phyloP scores from a whole-genome alignment of 2,888 invertebrate genomes.

The Geophilus truncorum region DNA sequence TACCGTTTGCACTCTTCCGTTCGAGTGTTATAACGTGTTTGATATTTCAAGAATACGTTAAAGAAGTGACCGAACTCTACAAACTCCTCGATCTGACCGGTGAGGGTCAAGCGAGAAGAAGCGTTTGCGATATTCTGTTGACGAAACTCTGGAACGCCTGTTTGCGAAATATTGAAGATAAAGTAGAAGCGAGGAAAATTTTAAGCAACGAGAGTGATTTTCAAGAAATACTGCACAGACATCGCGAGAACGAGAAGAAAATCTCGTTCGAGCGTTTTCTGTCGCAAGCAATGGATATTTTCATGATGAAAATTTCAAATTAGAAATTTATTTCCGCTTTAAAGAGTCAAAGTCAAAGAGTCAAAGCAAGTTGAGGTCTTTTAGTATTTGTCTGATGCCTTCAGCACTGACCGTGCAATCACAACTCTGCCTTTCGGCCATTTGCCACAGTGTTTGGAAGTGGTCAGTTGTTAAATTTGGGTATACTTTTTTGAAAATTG shows the following conservation, averaged over 20 bases:
- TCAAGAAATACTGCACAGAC: not conserved
- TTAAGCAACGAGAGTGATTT: not conserved
- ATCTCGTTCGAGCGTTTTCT: not conserved
- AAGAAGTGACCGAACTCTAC: slow-evolving; percentile 36
- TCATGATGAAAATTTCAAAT: slow-evolving; percentile 11
- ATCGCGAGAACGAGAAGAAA: not conserved
- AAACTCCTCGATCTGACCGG: slow-evolving; percentile 23
- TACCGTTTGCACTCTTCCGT: slow-evolving; percentile 38
- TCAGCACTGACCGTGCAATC: not conserved
- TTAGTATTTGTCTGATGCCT: not conserved
- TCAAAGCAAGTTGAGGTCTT: not conserved
- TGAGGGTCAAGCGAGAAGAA: not conserved
- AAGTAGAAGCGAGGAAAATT: not conserved
- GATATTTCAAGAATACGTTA: slow-evolving; percentile 37
- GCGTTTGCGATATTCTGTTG: not conserved
- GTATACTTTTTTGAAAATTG: not conserved
- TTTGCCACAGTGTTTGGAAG: not conserved
- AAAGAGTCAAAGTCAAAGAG: too few relatives aligned
- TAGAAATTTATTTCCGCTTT: not conserved
- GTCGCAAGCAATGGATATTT: slow-evolving; percentile 21
- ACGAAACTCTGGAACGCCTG: slow-evolving; percentile 1
- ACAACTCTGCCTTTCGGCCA: not conserved
- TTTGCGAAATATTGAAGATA: not conserved
- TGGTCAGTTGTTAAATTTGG: not conserved
- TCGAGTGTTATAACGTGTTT: slow-evolving; percentile 38